Evolutionary conservation across 2,113 vertebrate genomes (phyloP).

Genomic region (Cynoglossus semilaevis): DNA sequence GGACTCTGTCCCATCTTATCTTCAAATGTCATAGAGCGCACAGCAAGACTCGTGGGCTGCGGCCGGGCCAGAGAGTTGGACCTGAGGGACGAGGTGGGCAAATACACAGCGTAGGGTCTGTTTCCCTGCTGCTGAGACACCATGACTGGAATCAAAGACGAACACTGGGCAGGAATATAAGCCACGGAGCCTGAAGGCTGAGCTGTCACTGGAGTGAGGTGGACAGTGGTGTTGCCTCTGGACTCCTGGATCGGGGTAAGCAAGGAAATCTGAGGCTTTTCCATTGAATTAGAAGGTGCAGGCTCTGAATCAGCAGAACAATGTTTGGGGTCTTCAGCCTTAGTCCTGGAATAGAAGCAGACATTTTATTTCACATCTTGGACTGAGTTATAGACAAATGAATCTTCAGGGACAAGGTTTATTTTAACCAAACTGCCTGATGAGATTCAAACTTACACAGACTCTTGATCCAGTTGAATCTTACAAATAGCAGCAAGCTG

Average conservation of each 20-base stretch:
- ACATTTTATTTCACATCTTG: not conserved
- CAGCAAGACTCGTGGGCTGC: constrained; percentile 74
- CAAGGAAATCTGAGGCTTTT: constrained; percentile 1
- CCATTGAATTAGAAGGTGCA: constrained; percentile 34
- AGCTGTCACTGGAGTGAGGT: constrained; percentile 41
- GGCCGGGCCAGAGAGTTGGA: constrained; percentile 69
- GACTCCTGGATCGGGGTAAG: constrained; percentile 32
- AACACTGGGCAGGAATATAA: constrained; percentile 68
- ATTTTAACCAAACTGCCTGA: too few species aligned
- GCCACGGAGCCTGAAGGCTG: constrained; percentile 65
- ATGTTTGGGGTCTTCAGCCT: too few species aligned
- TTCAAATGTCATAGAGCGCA: constrained; percentile 82
- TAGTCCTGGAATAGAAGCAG: constrained; percentile 63
- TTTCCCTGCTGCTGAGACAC: constrained; percentile 78
- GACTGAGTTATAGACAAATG: too few species aligned
- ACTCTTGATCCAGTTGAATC: constrained; percentile 84
- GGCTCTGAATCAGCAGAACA: constrained; percentile 44
- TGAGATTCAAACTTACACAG: constrained; percentile 75
- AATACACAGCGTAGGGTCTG: constrained; percentile 81
- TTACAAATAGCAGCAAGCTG: constrained; percentile 86
- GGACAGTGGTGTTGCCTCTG: constrained; percentile 29
- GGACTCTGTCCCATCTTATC: constrained; percentile 61
- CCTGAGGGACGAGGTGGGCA: constrained; percentile 80
- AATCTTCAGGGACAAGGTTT: too few species aligned
- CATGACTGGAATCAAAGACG: constrained; percentile 80